Conservation (phyloP, 2,888 invertebrate genomes). For the Ypsolopha sequella region DNA sequence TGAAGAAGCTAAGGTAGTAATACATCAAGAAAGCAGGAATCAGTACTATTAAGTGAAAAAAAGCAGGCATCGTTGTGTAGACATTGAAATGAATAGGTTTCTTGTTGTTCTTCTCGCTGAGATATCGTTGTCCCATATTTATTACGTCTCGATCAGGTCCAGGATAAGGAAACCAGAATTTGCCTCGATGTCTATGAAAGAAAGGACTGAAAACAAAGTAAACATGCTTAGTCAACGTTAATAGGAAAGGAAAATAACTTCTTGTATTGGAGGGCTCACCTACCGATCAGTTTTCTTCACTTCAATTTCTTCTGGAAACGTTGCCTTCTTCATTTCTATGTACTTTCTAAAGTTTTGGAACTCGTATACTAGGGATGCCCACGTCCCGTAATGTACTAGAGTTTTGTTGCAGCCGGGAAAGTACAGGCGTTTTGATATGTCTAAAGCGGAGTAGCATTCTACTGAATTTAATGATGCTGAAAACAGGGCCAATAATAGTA, state of each 20-base stretch:
- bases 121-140: conserved; percentile 32
- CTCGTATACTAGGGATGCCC: conserved; percentile 34
- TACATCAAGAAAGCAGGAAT: conserved; percentile 26
- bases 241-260: background rate
- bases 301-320: conserved; percentile 20
- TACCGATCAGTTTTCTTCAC: conserved; percentile 29
- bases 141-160: conserved; percentile 29
- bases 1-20: conserved; percentile 28
- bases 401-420: conserved; percentile 25
- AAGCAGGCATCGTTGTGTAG: conserved; percentile 28
- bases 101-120: conserved; percentile 20
- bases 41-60: conserved; percentile 24
- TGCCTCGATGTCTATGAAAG: conserved; percentile 27
- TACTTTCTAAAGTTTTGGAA: conserved; percentile 23
- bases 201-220: conserved; percentile 26
- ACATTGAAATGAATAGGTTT: conserved; percentile 25
- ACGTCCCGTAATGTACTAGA: conserved; percentile 36
- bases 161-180: conserved; percentile 34
- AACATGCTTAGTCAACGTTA: background rate
- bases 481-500: conserved; percentile 10
- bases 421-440: conserved; percentile 29
- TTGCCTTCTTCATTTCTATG: conserved; percentile 20
- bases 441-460: conserved; percentile 30
- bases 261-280: background rate
- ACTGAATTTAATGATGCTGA: conserved; percentile 29